A percentile compares a stretch with the other conserved stretches of the same genome.
Evolutionary conservation across 2,888 invertebrate species (phyloP).

Genomic region (Ceriagrion tenellum): DNA sequence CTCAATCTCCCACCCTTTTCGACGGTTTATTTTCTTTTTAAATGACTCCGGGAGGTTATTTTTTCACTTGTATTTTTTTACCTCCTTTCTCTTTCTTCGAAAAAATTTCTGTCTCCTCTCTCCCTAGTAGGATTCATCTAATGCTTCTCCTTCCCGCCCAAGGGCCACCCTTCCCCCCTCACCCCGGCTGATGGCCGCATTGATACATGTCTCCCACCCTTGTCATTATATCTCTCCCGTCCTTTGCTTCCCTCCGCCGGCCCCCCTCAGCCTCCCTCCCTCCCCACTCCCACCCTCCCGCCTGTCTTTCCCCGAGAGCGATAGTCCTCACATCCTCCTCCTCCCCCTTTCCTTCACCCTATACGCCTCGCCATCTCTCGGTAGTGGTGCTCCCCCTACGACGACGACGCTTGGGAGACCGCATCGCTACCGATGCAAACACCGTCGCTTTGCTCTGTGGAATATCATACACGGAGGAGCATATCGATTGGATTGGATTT

Average conservation of each 20-base stretch:
- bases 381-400: too few relatives aligned
- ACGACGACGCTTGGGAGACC: neutral
- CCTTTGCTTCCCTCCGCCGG: neutral
- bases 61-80: neutral
- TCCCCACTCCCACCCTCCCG: too few relatives aligned
- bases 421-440: neutral
- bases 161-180: too few relatives aligned
- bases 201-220: conserved; percentile 18
- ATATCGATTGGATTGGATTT: too few relatives aligned
- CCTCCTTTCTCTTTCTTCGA: conserved; percentile 24
- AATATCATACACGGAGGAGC: too few relatives aligned
- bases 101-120: neutral
- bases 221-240: conserved; percentile 8
- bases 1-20: neutral
- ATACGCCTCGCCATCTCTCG: too few relatives aligned
- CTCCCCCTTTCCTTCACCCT: too few relatives aligned
- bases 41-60: conserved; percentile 13
- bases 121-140: neutral
- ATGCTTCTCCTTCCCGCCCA: neutral
- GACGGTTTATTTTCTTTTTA: conserved; percentile 28
- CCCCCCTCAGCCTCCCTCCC: neutral
- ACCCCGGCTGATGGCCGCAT: neutral
- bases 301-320: too few relatives aligned
- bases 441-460: neutral
- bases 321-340: neutral